Conservation (phyloP, 2,113 vertebrate genomes). For the Odocoileus hemionus region DNA sequence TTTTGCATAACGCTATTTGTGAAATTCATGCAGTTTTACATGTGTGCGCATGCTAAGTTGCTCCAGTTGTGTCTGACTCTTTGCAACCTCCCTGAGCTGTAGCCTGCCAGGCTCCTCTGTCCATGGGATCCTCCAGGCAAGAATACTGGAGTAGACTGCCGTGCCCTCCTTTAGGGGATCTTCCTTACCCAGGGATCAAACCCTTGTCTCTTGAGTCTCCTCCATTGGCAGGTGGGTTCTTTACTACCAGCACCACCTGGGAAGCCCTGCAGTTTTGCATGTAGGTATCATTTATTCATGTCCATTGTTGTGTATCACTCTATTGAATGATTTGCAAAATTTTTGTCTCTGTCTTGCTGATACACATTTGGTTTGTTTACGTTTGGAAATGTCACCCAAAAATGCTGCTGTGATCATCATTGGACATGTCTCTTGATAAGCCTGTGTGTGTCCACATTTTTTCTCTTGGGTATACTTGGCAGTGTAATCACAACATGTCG, state of each 20-base stretch:
- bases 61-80: background rate
- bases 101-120: background rate
- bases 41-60: background rate
- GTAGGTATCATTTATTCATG: background rate
- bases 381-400: background rate
- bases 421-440: background rate
- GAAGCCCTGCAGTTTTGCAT: background rate
- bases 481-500: fast-evolving
- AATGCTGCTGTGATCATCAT: background rate
- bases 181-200: background rate
- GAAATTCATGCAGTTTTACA: background rate
- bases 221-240: background rate
- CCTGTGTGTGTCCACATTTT: fast-evolving
- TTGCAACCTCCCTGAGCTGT: background rate
- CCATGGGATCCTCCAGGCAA: background rate
- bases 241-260: background rate
- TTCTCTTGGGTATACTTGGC: background rate
- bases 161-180: background rate
- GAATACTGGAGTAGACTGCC: background rate
- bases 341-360: background rate
- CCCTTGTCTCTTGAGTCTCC: background rate
- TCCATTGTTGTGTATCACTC: background rate
- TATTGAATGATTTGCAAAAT: background rate
- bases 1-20: background rate
- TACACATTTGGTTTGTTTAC: background rate